Evolutionary conservation across 2,888 invertebrate genomes (phyloP).

Genomic region (Hypomecis atomaria): DNA sequence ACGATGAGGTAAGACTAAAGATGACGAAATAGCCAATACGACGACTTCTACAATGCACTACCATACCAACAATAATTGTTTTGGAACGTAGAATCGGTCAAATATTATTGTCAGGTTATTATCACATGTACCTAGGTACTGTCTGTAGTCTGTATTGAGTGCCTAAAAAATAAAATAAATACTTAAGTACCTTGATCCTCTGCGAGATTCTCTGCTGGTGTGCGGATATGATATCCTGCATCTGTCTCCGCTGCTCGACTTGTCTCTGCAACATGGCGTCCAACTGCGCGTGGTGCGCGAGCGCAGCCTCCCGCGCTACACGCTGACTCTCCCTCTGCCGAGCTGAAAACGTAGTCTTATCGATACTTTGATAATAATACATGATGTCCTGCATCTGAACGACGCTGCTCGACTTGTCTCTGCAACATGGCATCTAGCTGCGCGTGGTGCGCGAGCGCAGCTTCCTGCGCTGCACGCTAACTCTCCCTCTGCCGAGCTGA

Average conservation of each 20-base stretch:
- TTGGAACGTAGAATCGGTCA: no score
- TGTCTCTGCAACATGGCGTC: conserved; percentile 82
- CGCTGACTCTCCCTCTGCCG: conserved; percentile 76
- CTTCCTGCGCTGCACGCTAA: conserved; percentile 79
- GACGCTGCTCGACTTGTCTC: conserved; percentile 83
- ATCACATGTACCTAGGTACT: no score
- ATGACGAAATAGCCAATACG: no score
- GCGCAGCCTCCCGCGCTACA: conserved; percentile 79
- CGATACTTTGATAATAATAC: conserved; percentile 33
- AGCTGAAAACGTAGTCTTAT: conserved; percentile 47
- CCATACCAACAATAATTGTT: no score
- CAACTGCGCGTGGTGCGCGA: conserved; percentile 82
- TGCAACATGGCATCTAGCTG: conserved; percentile 82
- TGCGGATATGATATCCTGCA: conserved; percentile 84
- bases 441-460: conserved; percentile 78
- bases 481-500: conserved; percentile 77
- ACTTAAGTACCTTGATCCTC: conserved; percentile 85
- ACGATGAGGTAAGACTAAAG: no score
- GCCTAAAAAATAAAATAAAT: no score
- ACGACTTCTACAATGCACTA: no score
- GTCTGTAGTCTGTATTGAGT: no score
- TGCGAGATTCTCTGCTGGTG: conserved; percentile 86
- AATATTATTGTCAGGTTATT: no score
- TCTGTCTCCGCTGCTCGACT: conserved; percentile 81
- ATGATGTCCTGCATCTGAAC: conserved; percentile 85